Conservation (phyloP, 2,888 invertebrate genomes). For the Yponomeuta evonymella region DNA sequence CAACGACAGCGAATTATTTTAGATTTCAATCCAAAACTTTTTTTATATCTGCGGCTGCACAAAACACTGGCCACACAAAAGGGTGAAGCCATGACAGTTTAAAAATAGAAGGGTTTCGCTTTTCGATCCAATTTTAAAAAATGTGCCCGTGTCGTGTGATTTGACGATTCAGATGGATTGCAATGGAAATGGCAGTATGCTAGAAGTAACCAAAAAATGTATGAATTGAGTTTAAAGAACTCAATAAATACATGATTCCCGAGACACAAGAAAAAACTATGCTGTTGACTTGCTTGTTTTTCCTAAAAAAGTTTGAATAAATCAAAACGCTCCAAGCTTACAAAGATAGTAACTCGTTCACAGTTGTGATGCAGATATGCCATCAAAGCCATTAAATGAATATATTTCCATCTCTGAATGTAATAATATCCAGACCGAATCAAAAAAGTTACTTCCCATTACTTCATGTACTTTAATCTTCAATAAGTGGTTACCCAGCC, state of each 20-base stretch:
- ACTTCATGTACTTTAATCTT: neutral
- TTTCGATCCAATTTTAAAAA: slow-evolving; percentile 70
- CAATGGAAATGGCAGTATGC: slow-evolving; percentile 55
- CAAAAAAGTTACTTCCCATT: neutral
- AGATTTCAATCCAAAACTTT: neutral
- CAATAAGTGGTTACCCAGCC: slow-evolving; percentile 4
- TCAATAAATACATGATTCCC: too few relatives aligned
- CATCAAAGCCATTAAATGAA: neutral
- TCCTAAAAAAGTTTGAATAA: too few relatives aligned
- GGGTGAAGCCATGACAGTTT: slow-evolving; percentile 70
- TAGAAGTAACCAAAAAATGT: slow-evolving; percentile 40
- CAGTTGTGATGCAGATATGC: too few relatives aligned
- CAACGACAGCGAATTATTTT: too few relatives aligned
- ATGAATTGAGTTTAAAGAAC: slow-evolving; percentile 21
- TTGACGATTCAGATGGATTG: slow-evolving; percentile 68
- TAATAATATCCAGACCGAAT: neutral
- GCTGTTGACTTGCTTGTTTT: too few relatives aligned
- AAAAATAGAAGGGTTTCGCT: slow-evolving; percentile 72
- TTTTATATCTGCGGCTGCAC: neutral
- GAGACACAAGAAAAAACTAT: too few relatives aligned
- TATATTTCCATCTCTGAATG: neutral
- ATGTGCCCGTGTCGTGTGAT: slow-evolving; percentile 66
- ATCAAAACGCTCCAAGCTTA: too few relatives aligned
- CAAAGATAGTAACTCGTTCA: too few relatives aligned
- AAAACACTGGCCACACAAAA: slow-evolving; percentile 26